phyloP scores from a whole-genome alignment of 2,888 invertebrate genomes.

The Neoscelio sp. region DNA sequence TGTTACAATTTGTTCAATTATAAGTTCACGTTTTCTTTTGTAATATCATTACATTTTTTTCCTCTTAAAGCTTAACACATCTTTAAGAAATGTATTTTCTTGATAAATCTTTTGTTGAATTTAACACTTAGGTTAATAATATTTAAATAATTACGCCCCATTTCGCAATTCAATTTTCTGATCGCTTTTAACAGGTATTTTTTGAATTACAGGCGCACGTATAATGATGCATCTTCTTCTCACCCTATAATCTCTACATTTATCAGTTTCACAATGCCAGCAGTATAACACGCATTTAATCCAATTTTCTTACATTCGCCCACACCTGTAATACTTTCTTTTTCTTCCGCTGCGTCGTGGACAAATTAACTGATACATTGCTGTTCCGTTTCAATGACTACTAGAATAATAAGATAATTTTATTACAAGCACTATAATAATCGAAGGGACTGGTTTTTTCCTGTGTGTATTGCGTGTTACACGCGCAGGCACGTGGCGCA shows the following conservation, averaged over 20 bases:
- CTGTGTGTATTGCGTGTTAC: no score
- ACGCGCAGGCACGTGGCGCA: slow-evolving; percentile 11
- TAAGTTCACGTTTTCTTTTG: no score
- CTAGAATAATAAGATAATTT: no score
- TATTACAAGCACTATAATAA: no score
- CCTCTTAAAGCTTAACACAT: no score
- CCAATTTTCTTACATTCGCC: slow-evolving; percentile 33
- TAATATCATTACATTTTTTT: no score
- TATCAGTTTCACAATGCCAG: slow-evolving; percentile 40
- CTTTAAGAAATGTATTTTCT: no score
- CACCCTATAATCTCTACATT: slow-evolving; percentile 42
- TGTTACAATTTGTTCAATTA: no score
- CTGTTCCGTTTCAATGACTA: neutral
- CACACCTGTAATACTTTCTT: neutral
- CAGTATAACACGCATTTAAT: slow-evolving; percentile 36
- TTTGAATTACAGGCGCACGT: slow-evolving; percentile 26
- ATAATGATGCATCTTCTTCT: slow-evolving; percentile 35
- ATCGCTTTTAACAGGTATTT: slow-evolving; percentile 41
- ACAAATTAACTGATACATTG: slow-evolving; percentile 20
- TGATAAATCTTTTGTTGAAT: no score
- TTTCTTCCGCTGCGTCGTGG: neutral
- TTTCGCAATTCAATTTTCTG: slow-evolving; percentile 25
- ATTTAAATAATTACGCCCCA: slow-evolving; percentile 7
- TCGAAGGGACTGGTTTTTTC: no score
- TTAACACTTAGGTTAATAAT: no score